Evolutionary conservation across 2,888 invertebrate genomes (phyloP), one percentile per base, ranked within the genome.

Genomic region (Caenorhabditis parvicauda): DNA sequence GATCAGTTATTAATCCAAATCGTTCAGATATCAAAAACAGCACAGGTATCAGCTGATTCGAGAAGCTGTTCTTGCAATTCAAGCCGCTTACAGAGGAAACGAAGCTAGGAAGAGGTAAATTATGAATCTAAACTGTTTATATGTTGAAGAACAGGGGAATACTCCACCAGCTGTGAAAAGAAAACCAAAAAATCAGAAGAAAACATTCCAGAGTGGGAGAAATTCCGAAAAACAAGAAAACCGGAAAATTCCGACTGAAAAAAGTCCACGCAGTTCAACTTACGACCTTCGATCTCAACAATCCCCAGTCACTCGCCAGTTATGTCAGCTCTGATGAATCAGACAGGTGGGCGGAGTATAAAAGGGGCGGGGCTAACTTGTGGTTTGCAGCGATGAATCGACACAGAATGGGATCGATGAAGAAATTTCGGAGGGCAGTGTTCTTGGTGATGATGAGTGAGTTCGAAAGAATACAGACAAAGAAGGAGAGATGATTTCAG

Each of bases 21-120:
- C 9, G n/a, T 41, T 44, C 24, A 52, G 52, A 22, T 64, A 52
- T 51, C 47, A 55, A 17, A 55, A 61, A 21, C 86, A 88, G 2
- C 84, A 85, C 47, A 88, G 88, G 87, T 89, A 87, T 82, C 83
- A 86, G 58, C 87, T 87, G 57, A 82, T 91, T 7, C 86, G 86
- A 43, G 21, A 67, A 52, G 42, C 71, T 6, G 48, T 76, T 1
- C 45, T 75, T 12, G 69, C 61, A 0, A 87, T 92, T 79, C 91
- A 92, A 82, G 88, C 90, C 1, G 62, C 66, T 6, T 67, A 54
- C 42, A 54, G 73, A 35, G 75, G 73, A 4, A 48, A 58, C 7
- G 50, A 59, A 22, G 54, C 64, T 17, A 55, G 74, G 19, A 67
- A 65, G 39, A 54, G 54, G 66, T 64, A 9, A n/a, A 28, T 14